Base-by-base conservation (phyloP, 2,888 invertebrate species). In the Amphimallon solstitiale region DNA sequence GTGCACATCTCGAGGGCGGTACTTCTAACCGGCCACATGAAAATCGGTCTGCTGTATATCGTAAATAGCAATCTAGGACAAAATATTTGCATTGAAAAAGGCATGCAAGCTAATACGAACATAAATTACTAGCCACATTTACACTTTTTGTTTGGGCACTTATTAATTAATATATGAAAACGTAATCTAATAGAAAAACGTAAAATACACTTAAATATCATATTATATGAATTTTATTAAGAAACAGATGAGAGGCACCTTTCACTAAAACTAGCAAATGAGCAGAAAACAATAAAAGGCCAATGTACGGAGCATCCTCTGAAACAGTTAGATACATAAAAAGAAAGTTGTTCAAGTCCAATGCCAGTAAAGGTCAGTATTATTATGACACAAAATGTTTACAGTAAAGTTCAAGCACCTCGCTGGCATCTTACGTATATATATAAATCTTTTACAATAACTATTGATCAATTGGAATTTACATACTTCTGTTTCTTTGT, bases 261-360 rank as follows among this genome's bases (percentile, higher is more conserved):
- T 48, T 29, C 29, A 29, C 29, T 29, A 29, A 29, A 29, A 29
- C 9, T 5, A 29, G 29, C 7, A 29, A 29, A 29, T 9, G 29
- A 29, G 9, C 29, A 29, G 29, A 29, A 29, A 29, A 29, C 5
- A 29, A 29, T 9, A 29, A 29, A 23, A 29, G 29, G 29, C 29
- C 29, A 29, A 29, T 29, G 29, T 29, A 29, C 29, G 29, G 29
- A 29, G 29, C 29, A 29, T 29, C 19, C 48, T 19, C 2, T 15
- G 51, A 51, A 23, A 51, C n/a, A 38, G n/a, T 15, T 48, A 14
- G 12, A 17, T 19, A 7, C 48, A 19, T 19, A 51, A 48, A 63
- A 63, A 63, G 62, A 63, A 63, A 51, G 62, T 63, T 49, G 48
- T 49, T 62, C 62, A 63, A 63, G 40, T 63, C 51, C 62, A 63